These are phyloP conservation scores for Pogonomyrmex californicus DNA, from an alignment of 1,140 invertebrate genomes.

Conservation along the genomic window DNA sequence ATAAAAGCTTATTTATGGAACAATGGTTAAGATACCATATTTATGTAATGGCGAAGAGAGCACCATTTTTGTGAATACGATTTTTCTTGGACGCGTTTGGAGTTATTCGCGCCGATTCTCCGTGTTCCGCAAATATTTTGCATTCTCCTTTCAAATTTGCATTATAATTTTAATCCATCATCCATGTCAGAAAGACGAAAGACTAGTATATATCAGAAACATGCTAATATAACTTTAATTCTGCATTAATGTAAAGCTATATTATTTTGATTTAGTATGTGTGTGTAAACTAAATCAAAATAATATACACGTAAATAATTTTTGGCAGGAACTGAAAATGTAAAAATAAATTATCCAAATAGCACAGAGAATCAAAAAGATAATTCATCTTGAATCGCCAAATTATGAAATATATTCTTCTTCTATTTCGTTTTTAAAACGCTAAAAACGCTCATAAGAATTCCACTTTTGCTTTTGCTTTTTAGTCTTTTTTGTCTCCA, in stretches of 20 bases:
- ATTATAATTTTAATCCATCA: background rate
- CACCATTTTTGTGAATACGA: background rate
- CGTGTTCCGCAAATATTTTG: background rate
- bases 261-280: background rate
- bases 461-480: too few species aligned
- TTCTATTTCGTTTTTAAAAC: too few species aligned
- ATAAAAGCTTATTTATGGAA: constrained; percentile 14
- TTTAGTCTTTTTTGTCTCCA: too few species aligned
- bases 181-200: background rate
- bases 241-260: background rate
- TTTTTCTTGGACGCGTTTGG: background rate
- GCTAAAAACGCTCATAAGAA: too few species aligned
- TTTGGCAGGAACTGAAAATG: too few species aligned
- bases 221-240: background rate
- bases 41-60: background rate
- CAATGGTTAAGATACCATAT: background rate
- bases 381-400: too few species aligned
- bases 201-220: background rate
- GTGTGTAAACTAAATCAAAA: background rate
- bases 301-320: too few species aligned
- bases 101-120: background rate
- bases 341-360: too few species aligned
- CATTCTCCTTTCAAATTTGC: background rate
- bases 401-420: too few species aligned
- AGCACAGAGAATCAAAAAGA: too few species aligned